phyloP scores from a whole-genome alignment of 2,113 vertebrate genomes.

The Calyptommatus sinebrachiatus region DNA sequence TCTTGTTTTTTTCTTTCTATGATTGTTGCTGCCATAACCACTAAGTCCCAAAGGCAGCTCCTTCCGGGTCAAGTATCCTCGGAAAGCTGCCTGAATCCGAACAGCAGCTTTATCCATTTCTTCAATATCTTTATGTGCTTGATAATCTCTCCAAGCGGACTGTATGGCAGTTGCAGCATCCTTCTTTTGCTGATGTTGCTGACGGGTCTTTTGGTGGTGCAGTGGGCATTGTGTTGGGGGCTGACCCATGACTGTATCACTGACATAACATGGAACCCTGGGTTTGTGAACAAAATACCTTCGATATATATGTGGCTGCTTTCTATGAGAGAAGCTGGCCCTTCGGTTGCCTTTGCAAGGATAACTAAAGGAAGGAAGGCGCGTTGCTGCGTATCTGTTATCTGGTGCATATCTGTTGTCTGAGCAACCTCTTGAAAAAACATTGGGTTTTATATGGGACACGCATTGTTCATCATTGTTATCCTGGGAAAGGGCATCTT shows the following conservation, averaged over 20 bases:
- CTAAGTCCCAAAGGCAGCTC: slow-evolving; percentile 14
- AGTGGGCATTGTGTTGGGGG: accelerated
- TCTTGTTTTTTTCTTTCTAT: neutral
- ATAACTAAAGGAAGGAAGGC: neutral
- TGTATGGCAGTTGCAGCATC: neutral
- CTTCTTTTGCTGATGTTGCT: neutral
- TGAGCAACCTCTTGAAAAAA: neutral
- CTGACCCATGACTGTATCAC: accelerated
- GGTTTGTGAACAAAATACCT: too few species aligned
- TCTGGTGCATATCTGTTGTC: accelerated
- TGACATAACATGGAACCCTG: neutral
- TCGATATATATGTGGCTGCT: neutral
- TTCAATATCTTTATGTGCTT: neutral
- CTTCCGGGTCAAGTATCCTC: accelerated
- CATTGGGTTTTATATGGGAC: neutral
- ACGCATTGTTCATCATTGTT: neutral
- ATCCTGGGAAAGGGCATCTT: neutral
- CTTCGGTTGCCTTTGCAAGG: neutral
- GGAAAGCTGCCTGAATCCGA: slow-evolving; percentile 12
- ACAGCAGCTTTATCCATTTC: neutral
- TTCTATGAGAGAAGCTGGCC: neutral
- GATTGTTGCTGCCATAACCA: neutral
- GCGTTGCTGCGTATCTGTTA: accelerated
- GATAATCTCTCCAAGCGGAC: neutral
- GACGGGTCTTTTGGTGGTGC: neutral